Base-by-base conservation (phyloP, 2,797 vertebrate species). In the Dicrostonyx torquatus region DNA sequence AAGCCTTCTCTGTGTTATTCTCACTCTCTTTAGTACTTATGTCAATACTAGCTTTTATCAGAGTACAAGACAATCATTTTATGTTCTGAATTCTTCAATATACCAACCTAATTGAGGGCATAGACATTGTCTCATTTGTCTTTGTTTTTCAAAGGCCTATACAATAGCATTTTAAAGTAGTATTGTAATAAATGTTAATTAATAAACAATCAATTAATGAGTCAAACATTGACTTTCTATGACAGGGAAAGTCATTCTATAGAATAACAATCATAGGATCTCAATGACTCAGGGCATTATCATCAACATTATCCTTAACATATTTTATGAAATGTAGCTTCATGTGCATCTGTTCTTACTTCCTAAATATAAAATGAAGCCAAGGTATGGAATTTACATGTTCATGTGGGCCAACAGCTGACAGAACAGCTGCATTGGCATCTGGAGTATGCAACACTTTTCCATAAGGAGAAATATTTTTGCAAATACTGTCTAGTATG, bases 121-220 rank as follows among this genome's bases (percentile, higher is more conserved):
- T 20, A 80, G 62, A 83, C 50, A 79, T 88, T 83, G 58, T 55
- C 50, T 79, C 24, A 31, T 89, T 48, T 72, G 12, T 87, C 37
- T 87, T 94, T 88, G 13, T 45, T 40, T 94, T 92, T 80, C 73
- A 86, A 80, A 75, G 68, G 10, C 5, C 29, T 87, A 64, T 6
- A 20, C 37, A 34, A 82, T n/a, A 45, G 12, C 70, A 78, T 1
- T 68, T 72, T 89, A 68, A 22, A 87, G 26, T 73, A 60, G 37
- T 18, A 29, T 83, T 58, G 76, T 58, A 55, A 48, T 78, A 77
- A 90, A 64, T 86, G 12, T 64, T 83, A 89, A 72, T 94, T 48
- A 79, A 84, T 85, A 84, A 79, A 50, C 2, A 5, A 50, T 89
- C 18, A 84, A 6, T 77, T 60, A 24, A 55, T 70, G 45, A 93